Base-by-base conservation (phyloP, 2,888 invertebrate genomes). In the Lacanobia oleracea region DNA sequence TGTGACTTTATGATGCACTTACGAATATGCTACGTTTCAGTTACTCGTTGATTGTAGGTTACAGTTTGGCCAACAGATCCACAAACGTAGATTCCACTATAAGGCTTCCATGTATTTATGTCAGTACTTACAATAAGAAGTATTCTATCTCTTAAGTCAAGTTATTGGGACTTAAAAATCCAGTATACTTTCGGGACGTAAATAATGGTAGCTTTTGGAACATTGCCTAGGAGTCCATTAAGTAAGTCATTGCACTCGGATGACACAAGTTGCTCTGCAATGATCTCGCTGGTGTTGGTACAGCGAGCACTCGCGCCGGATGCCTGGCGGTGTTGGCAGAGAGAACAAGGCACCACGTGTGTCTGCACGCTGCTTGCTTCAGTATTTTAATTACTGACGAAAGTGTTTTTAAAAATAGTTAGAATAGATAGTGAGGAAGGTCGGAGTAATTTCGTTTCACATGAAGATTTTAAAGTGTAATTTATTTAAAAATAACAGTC, bases 211-310 rank as follows among this genome's bases (percentile, higher is more conserved):
- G 45, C 65, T 53, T 67, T 79, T 82, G 74, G 82, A 71, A 48
- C 60, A 59, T 74, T 83, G 77, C 81, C 81, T 73, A 18, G 33
- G 16, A 50, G 60, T 54, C 33, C 45, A 48, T 66, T 69, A 81
- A 82, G 68, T 83, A 69, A 83, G 71, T 53, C 77, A 75, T 69
- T 77, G 64, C 69, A 73, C 83, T 82, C 70, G 27, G 37, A 60
- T 76, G 78, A 82, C 78, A 50, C 72, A 79, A 78, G 64, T 68
- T 79, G 67, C 56, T 60, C 66, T 54, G 51, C 61, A 50, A 67
- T 33, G 43, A 50, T 48, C 40, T 60, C 23, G 8, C n/a, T 37
- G 40, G 10, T 61, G 64, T 56, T 51, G 37, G 37, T 75, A 63
- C 71, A 57, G 65, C 67, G 67, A 59, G 51, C 33, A 57, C 53